Conservation (phyloP, 2,113 vertebrate species). For the Rhadina sibilatrix region DNA sequence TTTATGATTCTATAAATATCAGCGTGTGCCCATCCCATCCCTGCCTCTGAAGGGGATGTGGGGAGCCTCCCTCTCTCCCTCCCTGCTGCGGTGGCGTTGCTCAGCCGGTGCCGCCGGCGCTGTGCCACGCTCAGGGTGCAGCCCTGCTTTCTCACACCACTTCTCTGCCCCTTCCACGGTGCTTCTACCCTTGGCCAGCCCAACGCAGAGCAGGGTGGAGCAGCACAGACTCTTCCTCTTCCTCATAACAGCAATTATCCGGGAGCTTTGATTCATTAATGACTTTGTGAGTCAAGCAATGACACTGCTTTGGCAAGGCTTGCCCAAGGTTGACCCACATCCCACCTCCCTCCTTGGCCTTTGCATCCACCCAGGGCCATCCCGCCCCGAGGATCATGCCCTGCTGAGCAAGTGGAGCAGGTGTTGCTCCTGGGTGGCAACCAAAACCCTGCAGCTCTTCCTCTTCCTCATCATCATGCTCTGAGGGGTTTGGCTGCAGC, state of each 20-base stretch:
- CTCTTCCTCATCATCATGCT: background rate
- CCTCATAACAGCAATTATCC: background rate
- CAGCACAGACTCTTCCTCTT: background rate
- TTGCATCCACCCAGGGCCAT: background rate
- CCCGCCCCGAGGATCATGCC: accelerated
- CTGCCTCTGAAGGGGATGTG: accelerated
- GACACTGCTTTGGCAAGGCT: background rate
- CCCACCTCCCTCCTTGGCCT: background rate
- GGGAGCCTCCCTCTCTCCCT: background rate
- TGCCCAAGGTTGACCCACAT: background rate
- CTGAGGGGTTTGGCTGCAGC: background rate
- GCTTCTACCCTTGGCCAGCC: background rate
- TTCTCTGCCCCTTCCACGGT: background rate
- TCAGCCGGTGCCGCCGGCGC: accelerated
- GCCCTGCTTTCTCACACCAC: background rate
- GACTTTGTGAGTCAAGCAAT: slow-evolving; percentile 12
- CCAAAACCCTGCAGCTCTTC: background rate
- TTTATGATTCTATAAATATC: background rate
- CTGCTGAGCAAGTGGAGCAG: background rate
- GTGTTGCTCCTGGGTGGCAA: background rate
- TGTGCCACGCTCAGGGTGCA: background rate
- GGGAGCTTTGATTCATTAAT: background rate
- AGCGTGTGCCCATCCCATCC: background rate
- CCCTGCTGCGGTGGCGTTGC: accelerated
- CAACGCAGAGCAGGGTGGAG: background rate